A percentile compares a stretch with the other conserved stretches of the same genome.
These are phyloP conservation scores for Muscidifurax raptorellus DNA, from an alignment of 1,140 invertebrate species.

Conservation along the genomic window DNA sequence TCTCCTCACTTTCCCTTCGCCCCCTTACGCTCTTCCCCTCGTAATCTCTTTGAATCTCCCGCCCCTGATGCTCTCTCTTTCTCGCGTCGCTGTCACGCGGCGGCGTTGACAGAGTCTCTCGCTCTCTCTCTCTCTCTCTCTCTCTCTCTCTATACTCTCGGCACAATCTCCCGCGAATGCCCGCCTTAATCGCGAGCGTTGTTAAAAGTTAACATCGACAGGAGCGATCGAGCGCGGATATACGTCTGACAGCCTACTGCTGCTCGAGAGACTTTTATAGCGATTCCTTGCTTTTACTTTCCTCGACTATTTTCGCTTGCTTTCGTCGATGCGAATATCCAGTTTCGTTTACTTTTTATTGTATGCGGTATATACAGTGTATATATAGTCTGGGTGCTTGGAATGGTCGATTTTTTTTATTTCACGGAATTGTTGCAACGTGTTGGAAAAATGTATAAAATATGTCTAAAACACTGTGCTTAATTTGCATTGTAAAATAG, in stretches of 20 bases:
- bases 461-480: too few relatives aligned
- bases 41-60: background rate
- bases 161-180: constrained; percentile 55
- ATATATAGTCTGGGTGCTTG: too few relatives aligned
- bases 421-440: too few relatives aligned
- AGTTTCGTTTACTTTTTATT: too few relatives aligned
- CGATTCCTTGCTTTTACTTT: background rate
- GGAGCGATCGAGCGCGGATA: background rate
- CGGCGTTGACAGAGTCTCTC: background rate
- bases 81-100: background rate
- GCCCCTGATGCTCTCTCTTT: too few relatives aligned
- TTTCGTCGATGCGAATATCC: too few relatives aligned
- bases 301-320: background rate
- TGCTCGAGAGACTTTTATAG: background rate
- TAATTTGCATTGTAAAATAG: too few relatives aligned
- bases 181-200: constrained; percentile 15
- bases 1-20: background rate
- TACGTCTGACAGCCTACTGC: constrained; percentile 12
- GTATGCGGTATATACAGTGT: too few relatives aligned
- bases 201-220: constrained; percentile 21
- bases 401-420: too few relatives aligned
- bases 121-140: background rate
- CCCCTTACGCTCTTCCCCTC: background rate
- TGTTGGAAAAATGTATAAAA: too few relatives aligned
- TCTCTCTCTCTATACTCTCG: constrained; percentile 28